Conservation (phyloP, 2,797 vertebrate genomes). For the Heliangelus exortis region DNA sequence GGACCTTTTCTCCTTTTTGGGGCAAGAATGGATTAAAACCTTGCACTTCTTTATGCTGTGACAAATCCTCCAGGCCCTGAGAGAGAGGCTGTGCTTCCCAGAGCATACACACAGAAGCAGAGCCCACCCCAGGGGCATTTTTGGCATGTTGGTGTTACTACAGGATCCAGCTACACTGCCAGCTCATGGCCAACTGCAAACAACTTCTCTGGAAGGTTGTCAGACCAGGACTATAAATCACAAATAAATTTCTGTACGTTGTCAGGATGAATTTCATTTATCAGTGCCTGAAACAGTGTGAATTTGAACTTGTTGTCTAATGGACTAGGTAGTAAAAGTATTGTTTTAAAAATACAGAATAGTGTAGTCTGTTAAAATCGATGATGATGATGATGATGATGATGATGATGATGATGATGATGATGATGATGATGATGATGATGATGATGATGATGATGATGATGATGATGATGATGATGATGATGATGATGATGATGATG, state of each 20-base stretch:
- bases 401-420: too few species aligned
- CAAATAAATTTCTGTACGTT: conserved; percentile 38
- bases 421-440: background rate
- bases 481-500: background rate
- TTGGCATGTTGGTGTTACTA: background rate
- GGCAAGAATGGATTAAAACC: background rate
- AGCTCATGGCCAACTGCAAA: background rate
- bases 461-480: background rate
- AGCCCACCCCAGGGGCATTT: background rate
- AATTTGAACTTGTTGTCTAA: conserved; percentile 17
- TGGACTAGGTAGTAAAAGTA: background rate
- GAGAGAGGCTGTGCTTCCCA: background rate
- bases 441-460: background rate
- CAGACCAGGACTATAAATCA: conserved; percentile 23
- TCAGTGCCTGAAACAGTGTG: conserved; percentile 29
- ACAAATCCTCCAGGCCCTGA: background rate
- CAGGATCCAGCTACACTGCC: background rate
- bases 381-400: background rate
- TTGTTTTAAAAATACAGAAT: conserved; percentile 16
- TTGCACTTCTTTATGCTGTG: background rate
- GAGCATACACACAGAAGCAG: background rate
- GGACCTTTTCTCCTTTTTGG: background rate
- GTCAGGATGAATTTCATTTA: conserved; percentile 37
- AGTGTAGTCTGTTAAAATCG: background rate
- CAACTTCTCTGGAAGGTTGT: conserved; percentile 21